Base-by-base conservation (phyloP, 2,888 invertebrate genomes). In the Melikaiella ostensackeni region DNA sequence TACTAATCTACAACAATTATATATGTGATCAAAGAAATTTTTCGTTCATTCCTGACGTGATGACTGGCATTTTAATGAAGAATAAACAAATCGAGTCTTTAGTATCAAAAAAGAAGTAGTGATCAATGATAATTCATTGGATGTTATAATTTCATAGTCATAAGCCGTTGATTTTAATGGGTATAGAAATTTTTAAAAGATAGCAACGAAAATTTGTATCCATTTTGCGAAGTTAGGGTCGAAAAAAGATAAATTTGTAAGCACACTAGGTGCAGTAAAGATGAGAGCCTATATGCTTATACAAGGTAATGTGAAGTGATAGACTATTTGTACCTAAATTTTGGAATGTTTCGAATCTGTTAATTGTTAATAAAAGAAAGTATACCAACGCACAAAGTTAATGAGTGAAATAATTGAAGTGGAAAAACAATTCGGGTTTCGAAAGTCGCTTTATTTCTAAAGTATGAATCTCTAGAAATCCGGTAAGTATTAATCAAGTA, bases 201-300 rank as follows among this genome's bases (percentile, higher is more conserved):
- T 80, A 82, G 80, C 63, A 79, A 77, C 62, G 77, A 80, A 74
- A 77, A 79, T 78, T 78, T 80, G 74, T 82, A 79, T 76, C 76
- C 75, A 79, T 79, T 80, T 79, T 82, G 59, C 76, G 21, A 70
- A 30, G n/a, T 70, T 70, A 33, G 6, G n/a, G 11, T 55, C 9
- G 19, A 70, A n/a, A 6, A 30, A 50, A 33, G 11, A 16, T 16
- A 50, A 46, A 46, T 33, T 57, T 57, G 16, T 27, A 27, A 27
- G 5, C 27, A 27, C 16, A 6, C 0, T 59, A 27, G 9, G 30
- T 30, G 30, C 19, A 46, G 16, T 50, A 55, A 50, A 33, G 9
- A n/a, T 70, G 55, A 55, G n/a, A 50, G 30, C 46, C 27, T 50
- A 27, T 30, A 70, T 27, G 7, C 55, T 55, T 70, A 9, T 55